Conservation (phyloP, 1,140 invertebrate genomes). For the Lethocerus indicus region DNA sequence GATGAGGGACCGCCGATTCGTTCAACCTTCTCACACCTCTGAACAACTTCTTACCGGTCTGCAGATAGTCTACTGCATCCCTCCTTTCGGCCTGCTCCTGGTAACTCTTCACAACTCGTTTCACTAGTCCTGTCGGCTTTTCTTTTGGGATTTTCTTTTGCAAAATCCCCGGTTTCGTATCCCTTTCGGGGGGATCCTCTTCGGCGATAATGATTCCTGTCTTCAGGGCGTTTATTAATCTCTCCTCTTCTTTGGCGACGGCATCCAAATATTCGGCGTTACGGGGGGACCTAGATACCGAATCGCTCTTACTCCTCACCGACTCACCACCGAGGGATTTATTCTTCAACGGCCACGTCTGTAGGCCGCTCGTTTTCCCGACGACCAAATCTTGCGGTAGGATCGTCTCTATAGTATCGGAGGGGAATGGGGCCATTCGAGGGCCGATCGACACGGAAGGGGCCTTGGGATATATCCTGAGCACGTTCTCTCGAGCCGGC, state of each 20-base stretch:
- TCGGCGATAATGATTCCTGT: constrained; percentile 51
- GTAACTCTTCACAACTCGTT: constrained; percentile 19
- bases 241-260: constrained; percentile 59
- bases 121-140: constrained; percentile 22
- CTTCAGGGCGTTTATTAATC: constrained; percentile 57
- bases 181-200: constrained; percentile 21
- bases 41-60: constrained; percentile 14
- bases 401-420: background rate
- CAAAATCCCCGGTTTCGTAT: constrained; percentile 9
- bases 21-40: constrained; percentile 12
- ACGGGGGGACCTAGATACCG: background rate
- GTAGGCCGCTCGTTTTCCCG: constrained; percentile 24
- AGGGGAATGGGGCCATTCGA: too few species aligned
- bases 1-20: constrained; percentile 14
- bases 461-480: constrained; percentile 2
- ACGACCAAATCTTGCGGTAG: background rate
- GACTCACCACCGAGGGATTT: constrained; percentile 8
- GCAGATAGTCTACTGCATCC: background rate
- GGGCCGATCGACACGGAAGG: too few species aligned
- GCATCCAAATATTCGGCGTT: constrained; percentile 31
- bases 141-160: constrained; percentile 20
- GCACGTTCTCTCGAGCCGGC: background rate
- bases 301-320: constrained; percentile 5
- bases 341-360: constrained; percentile 48
- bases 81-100: constrained; percentile 11